phyloP scores from a whole-genome alignment of 2,797 vertebrate species.

The Valencia hispanica region DNA sequence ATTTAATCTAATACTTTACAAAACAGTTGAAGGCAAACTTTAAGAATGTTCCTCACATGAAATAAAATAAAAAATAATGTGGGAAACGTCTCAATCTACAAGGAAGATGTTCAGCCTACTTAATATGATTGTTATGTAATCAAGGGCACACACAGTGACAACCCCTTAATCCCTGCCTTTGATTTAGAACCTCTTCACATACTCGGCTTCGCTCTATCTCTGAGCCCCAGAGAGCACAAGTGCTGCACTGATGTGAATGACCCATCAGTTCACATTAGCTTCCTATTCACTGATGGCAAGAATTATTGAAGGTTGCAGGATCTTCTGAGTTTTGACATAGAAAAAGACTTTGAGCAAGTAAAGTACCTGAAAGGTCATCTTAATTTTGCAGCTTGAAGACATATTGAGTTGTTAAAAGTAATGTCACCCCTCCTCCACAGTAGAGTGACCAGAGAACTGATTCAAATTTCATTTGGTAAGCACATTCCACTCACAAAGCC shows the following conservation, averaged over 20 bases:
- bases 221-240: constrained; percentile 44
- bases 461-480: constrained; percentile 24
- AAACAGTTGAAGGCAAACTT: constrained; percentile 44
- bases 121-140: constrained; percentile 40
- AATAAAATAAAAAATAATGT: constrained; percentile 16
- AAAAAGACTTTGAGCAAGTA: not conserved
- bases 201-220: constrained; percentile 42
- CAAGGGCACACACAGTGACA: constrained; percentile 55
- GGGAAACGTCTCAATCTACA: constrained; percentile 17
- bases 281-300: constrained; percentile 58
- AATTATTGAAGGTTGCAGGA: constrained; percentile 67
- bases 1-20: constrained; percentile 43
- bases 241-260: constrained; percentile 56
- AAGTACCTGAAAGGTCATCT: constrained; percentile 13
- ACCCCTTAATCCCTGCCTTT: constrained; percentile 50
- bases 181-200: constrained; percentile 58
- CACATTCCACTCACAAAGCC: constrained; percentile 29
- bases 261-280: constrained; percentile 72
- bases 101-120: constrained; percentile 36
- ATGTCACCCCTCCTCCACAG: not conserved
- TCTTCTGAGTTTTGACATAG: constrained; percentile 48
- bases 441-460: constrained; percentile 20
- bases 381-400: constrained; percentile 29
- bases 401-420: constrained; percentile 15
- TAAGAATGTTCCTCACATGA: constrained; percentile 36